Conservation (phyloP, 2,113 vertebrate species). For the Eublepharis macularius region DNA sequence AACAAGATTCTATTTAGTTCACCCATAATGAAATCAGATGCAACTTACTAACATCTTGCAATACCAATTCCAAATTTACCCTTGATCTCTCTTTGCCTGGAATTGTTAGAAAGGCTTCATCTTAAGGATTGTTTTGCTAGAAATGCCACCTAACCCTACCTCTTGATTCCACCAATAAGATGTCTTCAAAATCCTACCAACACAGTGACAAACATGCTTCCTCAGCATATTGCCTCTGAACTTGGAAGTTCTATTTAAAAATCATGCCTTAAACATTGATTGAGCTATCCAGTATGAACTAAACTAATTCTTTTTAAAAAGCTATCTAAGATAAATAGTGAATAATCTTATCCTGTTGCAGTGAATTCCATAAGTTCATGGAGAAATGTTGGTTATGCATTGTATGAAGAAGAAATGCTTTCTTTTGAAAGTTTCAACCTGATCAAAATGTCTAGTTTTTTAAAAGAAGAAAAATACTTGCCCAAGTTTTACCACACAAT, state of each 20-base stretch:
- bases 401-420: too few species aligned
- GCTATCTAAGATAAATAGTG: too few species aligned
- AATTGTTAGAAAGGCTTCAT: background rate
- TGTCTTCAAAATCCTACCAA: background rate
- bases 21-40: conserved; percentile 21
- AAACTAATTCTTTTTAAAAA: too few species aligned
- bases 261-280: too few species aligned
- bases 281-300: too few species aligned
- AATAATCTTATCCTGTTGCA: too few species aligned
- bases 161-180: background rate
- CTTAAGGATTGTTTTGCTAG: background rate
- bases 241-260: background rate
- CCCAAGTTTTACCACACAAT: background rate
- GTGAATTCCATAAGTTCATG: too few species aligned
- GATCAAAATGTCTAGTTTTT: too few species aligned
- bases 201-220: background rate
- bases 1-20: conserved; percentile 34
- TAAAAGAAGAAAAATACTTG: too few species aligned
- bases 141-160: background rate
- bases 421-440: too few species aligned
- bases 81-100: background rate
- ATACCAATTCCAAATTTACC: background rate
- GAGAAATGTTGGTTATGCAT: too few species aligned
- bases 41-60: conserved; percentile 11
- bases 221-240: background rate